Base-by-base conservation (phyloP, 2,113 vertebrate genomes). In the Accipiter cooperii region DNA sequence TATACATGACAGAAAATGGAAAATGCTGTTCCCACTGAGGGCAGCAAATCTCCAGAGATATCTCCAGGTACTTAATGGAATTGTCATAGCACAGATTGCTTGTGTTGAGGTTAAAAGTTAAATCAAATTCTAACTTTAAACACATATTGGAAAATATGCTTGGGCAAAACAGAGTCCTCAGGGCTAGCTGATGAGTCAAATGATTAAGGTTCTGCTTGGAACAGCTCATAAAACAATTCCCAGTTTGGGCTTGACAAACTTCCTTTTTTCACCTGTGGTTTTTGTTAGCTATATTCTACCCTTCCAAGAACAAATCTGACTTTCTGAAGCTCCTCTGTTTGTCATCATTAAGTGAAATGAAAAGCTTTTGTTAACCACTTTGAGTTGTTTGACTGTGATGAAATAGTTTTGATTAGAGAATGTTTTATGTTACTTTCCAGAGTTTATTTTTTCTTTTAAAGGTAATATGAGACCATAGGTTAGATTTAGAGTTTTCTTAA, bases 391-490 rank as follows among this genome's bases (percentile, higher is more conserved):
- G 95, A 93, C 89, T 82, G 34, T 79, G 90, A 96, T 97, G 96
- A 93, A 97, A 97, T 74, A 97, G 90, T 97, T 92, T 95, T 95
- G 87, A 97, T 97, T 96, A 96, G 73, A 94, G 94, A 97, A 87
- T 84, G 77, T 65, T 84, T 97, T 97, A 70, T 90, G 94, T 96
- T 97, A 93, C 95, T 97, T 97, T 94, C 64, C 92, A 93, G 86
- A 76, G 97, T 97, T 97, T 89, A 61, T 82, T 97, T 96, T 98
- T 89, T 84, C 93, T 97, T 97, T 96, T 94, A 96, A 89, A 96
- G 42, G 98, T 97, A 98, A 98, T 80, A 84, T 70, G 95, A 98
- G 75, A 96, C 89, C 78, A 84, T 44, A 97, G 97, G 93, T 97
- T 97, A 95, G 96, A 96, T 89, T 96, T 91, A 89, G 92, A 94